Conservation (phyloP, 2,888 invertebrate genomes). For the Tholera decimalis region DNA sequence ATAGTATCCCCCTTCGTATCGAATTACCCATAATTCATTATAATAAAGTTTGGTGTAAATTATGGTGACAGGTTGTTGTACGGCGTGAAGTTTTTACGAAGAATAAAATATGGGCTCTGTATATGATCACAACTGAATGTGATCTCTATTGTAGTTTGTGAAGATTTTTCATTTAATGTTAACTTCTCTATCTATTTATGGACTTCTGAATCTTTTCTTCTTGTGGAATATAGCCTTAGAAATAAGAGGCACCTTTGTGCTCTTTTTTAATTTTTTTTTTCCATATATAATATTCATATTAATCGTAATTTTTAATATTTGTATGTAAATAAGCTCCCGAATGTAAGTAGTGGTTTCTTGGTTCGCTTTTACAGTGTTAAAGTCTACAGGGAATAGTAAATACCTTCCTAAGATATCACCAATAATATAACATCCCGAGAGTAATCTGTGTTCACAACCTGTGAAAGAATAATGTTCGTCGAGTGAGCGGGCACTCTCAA, state of each 20-base stretch:
- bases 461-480: conserved; percentile 79
- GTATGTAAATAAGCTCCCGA: too few species aligned
- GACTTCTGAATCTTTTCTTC: too few species aligned
- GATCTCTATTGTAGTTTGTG: too few species aligned
- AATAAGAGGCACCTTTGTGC: too few species aligned
- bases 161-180: too few species aligned
- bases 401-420: conserved; percentile 45
- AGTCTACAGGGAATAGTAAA: conserved; percentile 22
- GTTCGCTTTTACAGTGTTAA: conserved; percentile 1
- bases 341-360: too few species aligned
- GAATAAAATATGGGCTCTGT: conserved; percentile 38
- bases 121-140: conserved; percentile 24
- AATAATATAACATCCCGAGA: conserved; percentile 61
- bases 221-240: too few species aligned
- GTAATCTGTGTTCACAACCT: conserved; percentile 75
- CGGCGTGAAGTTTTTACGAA: conserved; percentile 46
- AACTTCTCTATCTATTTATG: too few species aligned
- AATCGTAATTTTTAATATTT: too few species aligned
- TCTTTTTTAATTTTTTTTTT: background rate
- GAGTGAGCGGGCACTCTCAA: conserved; percentile 70
- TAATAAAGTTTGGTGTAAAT: conserved; percentile 62
- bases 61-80: conserved; percentile 59
- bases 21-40: conserved; percentile 51
- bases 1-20: conserved; percentile 31
- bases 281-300: too few species aligned